A percentile compares a stretch with the other conserved stretches of the same genome.
Evolutionary conservation across 2,113 vertebrate genomes (phyloP).

Genomic region (Phocoena phocoena): DNA sequence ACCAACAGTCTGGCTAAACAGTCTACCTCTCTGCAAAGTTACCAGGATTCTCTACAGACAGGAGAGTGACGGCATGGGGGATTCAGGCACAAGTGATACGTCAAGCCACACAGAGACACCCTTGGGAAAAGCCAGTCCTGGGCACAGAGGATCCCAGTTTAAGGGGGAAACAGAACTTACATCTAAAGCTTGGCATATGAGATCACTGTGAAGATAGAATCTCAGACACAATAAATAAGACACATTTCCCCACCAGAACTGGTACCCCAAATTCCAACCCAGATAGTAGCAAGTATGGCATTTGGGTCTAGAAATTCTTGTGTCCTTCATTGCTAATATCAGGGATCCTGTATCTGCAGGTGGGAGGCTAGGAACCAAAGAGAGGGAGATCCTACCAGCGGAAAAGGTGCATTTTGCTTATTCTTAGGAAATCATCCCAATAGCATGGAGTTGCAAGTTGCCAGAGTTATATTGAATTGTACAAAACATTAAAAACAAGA

Average conservation of each 20-base stretch:
- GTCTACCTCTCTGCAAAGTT: neutral
- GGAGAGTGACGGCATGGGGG: too few species aligned
- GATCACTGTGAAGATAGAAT: neutral
- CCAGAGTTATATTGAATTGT: neutral
- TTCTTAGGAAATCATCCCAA: neutral
- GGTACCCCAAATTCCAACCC: neutral
- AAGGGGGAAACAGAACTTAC: neutral
- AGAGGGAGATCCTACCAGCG: neutral
- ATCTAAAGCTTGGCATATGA: neutral
- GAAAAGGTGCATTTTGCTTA: neutral
- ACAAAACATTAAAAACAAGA: neutral
- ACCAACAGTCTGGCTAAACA: fast-evolving
- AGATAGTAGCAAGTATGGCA: neutral
- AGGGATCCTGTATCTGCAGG: neutral
- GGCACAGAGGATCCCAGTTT: neutral
- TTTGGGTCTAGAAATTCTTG: neutral
- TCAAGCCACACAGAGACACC: neutral
- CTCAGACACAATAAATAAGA: neutral
- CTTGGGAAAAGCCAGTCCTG: neutral
- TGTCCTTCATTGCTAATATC: neutral
- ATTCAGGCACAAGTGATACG: neutral
- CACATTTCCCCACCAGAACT: neutral
- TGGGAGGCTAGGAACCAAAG: neutral
- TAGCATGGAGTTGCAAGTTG: neutral
- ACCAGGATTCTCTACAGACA: neutral